Percentiles rank a stretch among this genome's conserved stretches.
These are phyloP conservation scores for Mastigias papua DNA, from an alignment of 30 jellyfish, hydroid and myxozoan genomes.

Conservation along the genomic window DNA sequence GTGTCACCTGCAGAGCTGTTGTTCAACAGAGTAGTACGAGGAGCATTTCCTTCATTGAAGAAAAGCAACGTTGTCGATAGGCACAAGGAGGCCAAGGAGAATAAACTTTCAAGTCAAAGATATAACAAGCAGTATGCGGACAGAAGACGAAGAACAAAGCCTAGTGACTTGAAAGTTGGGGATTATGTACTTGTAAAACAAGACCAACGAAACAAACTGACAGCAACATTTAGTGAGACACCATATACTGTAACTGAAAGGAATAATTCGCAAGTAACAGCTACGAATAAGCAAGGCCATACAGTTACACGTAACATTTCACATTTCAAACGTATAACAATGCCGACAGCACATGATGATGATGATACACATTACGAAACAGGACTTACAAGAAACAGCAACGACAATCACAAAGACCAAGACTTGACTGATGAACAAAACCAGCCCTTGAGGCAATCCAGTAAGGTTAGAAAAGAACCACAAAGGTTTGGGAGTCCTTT, in stretches of 20 bases:
- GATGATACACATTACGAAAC: slow-evolving; percentile 4
- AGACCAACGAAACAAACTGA: slow-evolving; percentile 24
- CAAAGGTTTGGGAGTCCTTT: background rate
- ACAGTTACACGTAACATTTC: background rate
- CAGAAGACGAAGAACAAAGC: slow-evolving; percentile 15
- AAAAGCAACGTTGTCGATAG: background rate
- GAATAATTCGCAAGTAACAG: background rate
- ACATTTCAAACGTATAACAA: background rate
- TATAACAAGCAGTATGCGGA: slow-evolving; percentile 34
- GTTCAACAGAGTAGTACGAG: slow-evolving; percentile 46
- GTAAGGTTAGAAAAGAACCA: background rate
- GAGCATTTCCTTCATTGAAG: slow-evolving; percentile 17
- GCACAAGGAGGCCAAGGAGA: slow-evolving; percentile 11
- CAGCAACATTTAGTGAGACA: background rate
- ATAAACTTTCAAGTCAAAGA: background rate
- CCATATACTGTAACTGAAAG: slow-evolving; percentile 20
- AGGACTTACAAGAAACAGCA: slow-evolving; percentile 11
- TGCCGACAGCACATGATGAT: background rate
- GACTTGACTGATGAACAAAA: slow-evolving; percentile 19
- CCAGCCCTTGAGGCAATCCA: too few species aligned
- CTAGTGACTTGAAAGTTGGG: slow-evolving; percentile 26
- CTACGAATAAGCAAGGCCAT: background rate
- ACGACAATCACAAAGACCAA: background rate
- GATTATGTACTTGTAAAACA: slow-evolving; percentile 22
- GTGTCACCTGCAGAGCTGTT: slow-evolving; percentile 15